Evolutionary conservation across 1,140 invertebrate genomes (phyloP).

Genomic region (Cyclina sinensis): DNA sequence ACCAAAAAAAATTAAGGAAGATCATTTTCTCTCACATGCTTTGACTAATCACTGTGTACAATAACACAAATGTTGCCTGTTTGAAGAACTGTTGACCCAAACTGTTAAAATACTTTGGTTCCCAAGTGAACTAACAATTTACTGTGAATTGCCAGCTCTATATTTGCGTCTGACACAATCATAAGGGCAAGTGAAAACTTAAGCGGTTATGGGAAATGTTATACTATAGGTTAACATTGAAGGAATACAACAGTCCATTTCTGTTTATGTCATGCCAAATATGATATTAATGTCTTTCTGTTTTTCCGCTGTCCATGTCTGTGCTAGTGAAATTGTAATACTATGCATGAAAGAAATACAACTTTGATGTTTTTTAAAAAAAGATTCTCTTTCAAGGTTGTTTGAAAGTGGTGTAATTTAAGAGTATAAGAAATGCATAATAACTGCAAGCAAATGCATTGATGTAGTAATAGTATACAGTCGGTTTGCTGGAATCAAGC

Average conservation of each 20-base stretch:
- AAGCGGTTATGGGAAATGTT: too few species aligned
- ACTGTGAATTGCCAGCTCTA: not conserved
- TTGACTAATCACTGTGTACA: too few species aligned
- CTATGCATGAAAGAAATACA: not conserved
- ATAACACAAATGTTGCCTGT: not conserved
- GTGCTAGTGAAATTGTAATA: not conserved
- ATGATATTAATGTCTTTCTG: too few species aligned
- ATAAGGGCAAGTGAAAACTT: not conserved
- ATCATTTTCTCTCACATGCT: too few species aligned
- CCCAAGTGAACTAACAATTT: not conserved
- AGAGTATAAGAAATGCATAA: not conserved
- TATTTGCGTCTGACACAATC: constrained; percentile 21
- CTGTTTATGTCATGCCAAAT: too few species aligned
- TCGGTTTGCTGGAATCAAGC: too few species aligned
- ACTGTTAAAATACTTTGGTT: constrained; percentile 21
- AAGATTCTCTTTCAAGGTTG: not conserved
- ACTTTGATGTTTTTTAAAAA: constrained; percentile 2
- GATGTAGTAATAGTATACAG: too few species aligned
- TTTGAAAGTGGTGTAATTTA: not conserved
- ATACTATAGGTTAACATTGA: too few species aligned
- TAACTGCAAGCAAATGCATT: too few species aligned
- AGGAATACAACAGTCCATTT: too few species aligned
- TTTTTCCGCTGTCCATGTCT: not conserved
- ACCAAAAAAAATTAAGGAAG: too few species aligned
- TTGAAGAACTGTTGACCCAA: not conserved